These are phyloP conservation scores for Nephrotoma guestfalica DNA, from an alignment of 2,888 invertebrate genomes.

Conservation along the genomic window DNA sequence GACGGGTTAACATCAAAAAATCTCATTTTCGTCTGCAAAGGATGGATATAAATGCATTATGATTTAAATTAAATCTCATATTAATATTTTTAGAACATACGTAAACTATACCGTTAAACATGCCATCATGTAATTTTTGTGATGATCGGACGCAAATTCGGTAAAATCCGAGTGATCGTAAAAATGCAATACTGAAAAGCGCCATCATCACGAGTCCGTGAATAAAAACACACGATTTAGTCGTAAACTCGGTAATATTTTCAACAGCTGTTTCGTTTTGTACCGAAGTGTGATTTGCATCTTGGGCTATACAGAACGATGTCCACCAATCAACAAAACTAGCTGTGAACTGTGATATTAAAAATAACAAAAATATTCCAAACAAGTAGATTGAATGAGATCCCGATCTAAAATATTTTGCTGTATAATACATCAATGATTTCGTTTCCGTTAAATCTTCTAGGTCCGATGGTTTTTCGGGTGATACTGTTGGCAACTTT, in stretches of 20 bases:
- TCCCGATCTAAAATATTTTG: slow-evolving; percentile 37
- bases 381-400: slow-evolving; percentile 33
- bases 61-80: neutral
- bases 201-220: slow-evolving; percentile 40
- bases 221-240: slow-evolving; percentile 41
- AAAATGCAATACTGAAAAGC: slow-evolving; percentile 47
- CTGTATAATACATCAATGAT: slow-evolving; percentile 11
- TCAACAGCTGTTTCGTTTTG: neutral
- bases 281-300: slow-evolving; percentile 9
- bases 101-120: slow-evolving; percentile 45
- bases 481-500: slow-evolving; percentile 6
- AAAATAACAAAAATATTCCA: slow-evolving; percentile 33
- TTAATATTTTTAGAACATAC: slow-evolving; percentile 19
- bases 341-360: slow-evolving; percentile 41
- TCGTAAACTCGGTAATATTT: slow-evolving; percentile 12
- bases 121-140: slow-evolving; percentile 59
- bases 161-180: slow-evolving; percentile 47
- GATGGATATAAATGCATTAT: slow-evolving; percentile 38
- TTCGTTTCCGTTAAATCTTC: neutral
- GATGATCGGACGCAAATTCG: slow-evolving; percentile 48
- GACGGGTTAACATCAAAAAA: slow-evolving; percentile 81
- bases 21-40: slow-evolving; percentile 43
- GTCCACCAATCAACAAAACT: slow-evolving; percentile 56
- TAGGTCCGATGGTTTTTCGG: neutral
- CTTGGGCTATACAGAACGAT: slow-evolving; percentile 37